Evolutionary conservation across 2,888 invertebrate species (phyloP), one percentile per base, ranked within the genome.

Genomic region (Venusia cambrica): DNA sequence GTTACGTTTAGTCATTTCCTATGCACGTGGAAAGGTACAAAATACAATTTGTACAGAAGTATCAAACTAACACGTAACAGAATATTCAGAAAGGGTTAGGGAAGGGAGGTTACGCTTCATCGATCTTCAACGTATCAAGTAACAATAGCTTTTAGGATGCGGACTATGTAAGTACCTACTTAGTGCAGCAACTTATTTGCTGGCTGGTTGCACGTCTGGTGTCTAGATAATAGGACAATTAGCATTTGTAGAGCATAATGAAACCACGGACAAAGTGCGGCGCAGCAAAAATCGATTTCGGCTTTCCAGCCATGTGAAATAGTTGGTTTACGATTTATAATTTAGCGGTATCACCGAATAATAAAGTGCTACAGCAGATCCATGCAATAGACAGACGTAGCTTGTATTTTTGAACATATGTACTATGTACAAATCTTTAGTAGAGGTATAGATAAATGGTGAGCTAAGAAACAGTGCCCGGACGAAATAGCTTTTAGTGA

Each of bases 211-310:
- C n/a, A n/a, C n/a, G n/a, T n/a, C 10, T 26, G 9, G 3, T 21
- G 25, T 26, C 39, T 34, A 26, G 15, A 30, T 26, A 18, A 7
- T 35, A 19, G 17, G 26, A 27, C 29, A 15, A n/a, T 30, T 30
- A 30, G 18, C 26, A 34, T 39, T 34, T 22, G 16, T 38, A 25
- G 20, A 34, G 17, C 21, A 14, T 21, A 30, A 39, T 21, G 18
- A 30, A 15, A 30, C 14, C 14, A 22, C 18, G 21, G 15, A 14
- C 8, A 2, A 30, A 27, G 34, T 30, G 18, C 18, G 5, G 16
- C 34, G 34, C 26, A 17, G 26, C 33, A 21, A 10, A 26, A 26
- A 39, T 39, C 34, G 39, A 34, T 39, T 25, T 7, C 18, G 15
- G 15, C 19, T 28, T 8, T 21, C 21, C 22, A 15, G 19, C 29